Evolutionary conservation across 1,140 invertebrate species (phyloP), one percentile per base, ranked within the genome.

Genomic region (Drosophila serrata): DNA sequence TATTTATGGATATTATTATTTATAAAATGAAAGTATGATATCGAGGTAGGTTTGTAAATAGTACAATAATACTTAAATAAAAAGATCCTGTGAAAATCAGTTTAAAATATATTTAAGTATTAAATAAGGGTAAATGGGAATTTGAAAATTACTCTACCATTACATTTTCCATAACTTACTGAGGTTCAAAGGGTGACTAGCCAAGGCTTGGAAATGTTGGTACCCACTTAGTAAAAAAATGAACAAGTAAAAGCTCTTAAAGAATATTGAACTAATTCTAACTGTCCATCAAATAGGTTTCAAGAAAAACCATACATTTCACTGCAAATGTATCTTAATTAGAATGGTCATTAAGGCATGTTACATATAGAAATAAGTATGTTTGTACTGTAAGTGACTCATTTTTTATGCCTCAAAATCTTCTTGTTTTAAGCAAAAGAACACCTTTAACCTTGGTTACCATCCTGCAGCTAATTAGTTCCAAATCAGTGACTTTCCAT

Each of bases 401-500:
- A 17, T 13, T 12, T 6, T 24, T 24, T 17, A 27, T n/a, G 12
- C 22, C 13, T 22, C 2, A 29, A 13, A 37, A 12, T 19, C 6
- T 35, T 12, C 3, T 1, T 5, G 1, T 22, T 33, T 53, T 22
- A 13, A 15, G 17, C n/a, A n/a, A n/a, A n/a, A n/a, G n/a, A n/a
- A n/a, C 17, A 24, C 12, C 13, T 42, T 19, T 6, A 24, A 13
- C 15, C 4, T 22, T 15, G 15, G 19, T 63, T 40, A 42, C 22
- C 58, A 27, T 48, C 29, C 27, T 35, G 2, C 13, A 19, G 35
- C 59, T 73, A 80, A 92, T 92, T 92, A 76, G 90, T 92, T 92
- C 86, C 90, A 73, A 90, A 85, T 90, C 82, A 90, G 74, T 84
- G 79, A 80, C 61, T 90, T 87, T 79, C 59, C 90, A 92, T 82